phyloP scores from a whole-genome alignment of 2,113 vertebrate species.

The Pogonocichla stellata region DNA sequence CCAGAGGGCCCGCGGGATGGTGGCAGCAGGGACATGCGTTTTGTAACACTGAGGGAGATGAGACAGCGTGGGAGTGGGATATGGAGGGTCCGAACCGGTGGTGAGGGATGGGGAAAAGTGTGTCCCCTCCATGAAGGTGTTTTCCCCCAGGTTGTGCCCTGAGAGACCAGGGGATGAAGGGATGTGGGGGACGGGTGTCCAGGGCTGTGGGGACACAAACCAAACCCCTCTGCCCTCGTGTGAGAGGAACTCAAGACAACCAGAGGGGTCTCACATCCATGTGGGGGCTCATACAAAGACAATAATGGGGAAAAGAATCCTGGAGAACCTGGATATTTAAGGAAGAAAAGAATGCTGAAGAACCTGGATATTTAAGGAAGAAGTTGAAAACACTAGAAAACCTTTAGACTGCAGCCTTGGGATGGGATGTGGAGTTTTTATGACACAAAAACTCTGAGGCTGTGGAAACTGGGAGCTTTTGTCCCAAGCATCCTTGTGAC shows the following conservation, averaged over 20 bases:
- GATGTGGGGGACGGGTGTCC: not conserved
- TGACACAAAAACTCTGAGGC: not conserved
- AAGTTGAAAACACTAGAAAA: not conserved
- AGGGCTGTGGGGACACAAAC: not conserved
- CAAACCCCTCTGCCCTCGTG: rapidly evolving
- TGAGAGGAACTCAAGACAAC: not conserved
- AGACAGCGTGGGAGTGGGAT: rapidly evolving
- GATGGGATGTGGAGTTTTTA: not conserved
- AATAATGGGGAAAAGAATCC: not conserved
- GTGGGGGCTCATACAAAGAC: rapidly evolving
- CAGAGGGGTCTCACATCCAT: no score
- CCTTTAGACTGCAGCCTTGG: not conserved
- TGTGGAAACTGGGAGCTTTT: not conserved
- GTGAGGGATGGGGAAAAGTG: not conserved
- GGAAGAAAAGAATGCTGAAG: not conserved
- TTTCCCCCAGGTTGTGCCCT: not conserved
- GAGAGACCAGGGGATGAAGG: rapidly evolving
- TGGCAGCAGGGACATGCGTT: not conserved
- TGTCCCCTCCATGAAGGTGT: not conserved
- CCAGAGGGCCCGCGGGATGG: rapidly evolving
- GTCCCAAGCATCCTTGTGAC: rapidly evolving
- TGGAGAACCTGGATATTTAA: not conserved
- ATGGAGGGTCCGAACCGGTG: rapidly evolving
- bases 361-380: not conserved
- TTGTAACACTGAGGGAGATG: not conserved